These are phyloP conservation scores for Aromia moschata DNA, from an alignment of 2,888 invertebrate species.

Conservation along the genomic window DNA sequence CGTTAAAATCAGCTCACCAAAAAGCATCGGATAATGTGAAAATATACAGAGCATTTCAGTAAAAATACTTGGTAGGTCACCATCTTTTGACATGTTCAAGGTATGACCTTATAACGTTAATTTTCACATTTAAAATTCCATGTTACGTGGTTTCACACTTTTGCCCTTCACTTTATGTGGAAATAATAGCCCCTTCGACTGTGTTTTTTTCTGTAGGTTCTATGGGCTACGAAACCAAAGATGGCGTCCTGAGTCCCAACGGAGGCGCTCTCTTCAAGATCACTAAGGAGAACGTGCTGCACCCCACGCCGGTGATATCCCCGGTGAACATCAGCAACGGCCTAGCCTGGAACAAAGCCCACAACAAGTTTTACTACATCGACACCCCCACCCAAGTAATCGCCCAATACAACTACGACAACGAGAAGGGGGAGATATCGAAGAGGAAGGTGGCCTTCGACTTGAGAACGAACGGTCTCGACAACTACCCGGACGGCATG, in stretches of 20 bases:
- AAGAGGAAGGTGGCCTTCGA: constrained; percentile 51
- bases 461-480: constrained; percentile 36
- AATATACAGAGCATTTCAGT: too few species aligned
- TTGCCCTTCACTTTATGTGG: too few species aligned
- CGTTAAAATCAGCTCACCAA: too few species aligned
- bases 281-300: constrained; percentile 53
- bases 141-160: too few species aligned
- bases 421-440: constrained; percentile 64
- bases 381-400: constrained; percentile 75
- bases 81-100: too few species aligned
- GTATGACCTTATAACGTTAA: too few species aligned
- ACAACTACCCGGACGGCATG: constrained; percentile 64
- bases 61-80: too few species aligned
- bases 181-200: too few species aligned
- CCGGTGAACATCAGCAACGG: constrained; percentile 78
- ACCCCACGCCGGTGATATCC: constrained; percentile 47
- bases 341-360: constrained; percentile 77
- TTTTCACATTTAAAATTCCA: too few species aligned
- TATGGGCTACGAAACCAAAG: constrained; percentile 67
- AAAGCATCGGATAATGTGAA: too few species aligned
- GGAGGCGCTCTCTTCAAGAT: constrained; percentile 70
- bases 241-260: constrained; percentile 60
- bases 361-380: constrained; percentile 78
- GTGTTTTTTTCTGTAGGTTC: too few species aligned
- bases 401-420: constrained; percentile 75